A percentile compares a stretch with the other conserved stretches of the same genome.
phyloP scores from a whole-genome alignment of 1,140 invertebrate genomes.

The Caenorhabditis latens region DNA sequence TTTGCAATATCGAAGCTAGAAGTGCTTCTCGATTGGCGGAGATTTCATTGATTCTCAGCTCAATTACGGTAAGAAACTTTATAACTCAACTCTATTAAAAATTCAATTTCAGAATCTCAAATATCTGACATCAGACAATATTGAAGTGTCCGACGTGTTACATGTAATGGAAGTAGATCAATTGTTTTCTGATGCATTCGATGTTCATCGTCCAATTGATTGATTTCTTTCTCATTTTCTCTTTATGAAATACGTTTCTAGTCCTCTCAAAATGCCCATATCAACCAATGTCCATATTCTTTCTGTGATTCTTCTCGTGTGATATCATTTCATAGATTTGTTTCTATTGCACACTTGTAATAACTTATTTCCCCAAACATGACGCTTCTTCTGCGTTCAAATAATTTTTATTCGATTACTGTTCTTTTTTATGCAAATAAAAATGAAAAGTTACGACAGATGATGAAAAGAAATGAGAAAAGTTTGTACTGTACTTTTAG shows the following conservation, averaged over 20 bases:
- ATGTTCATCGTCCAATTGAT: constrained; percentile 26
- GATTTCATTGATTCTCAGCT: constrained; percentile 52
- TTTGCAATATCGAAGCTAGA: background rate
- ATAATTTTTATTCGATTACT: no score
- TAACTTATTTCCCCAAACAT: constrained; percentile 6
- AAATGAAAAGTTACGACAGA: no score
- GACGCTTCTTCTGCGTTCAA: no score
- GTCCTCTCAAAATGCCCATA: constrained; percentile 13
- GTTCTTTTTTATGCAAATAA: no score
- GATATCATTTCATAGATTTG: constrained; percentile 39
- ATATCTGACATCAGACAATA: constrained; percentile 48
- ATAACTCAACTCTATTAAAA: background rate
- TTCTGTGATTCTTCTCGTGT: constrained; percentile 41
- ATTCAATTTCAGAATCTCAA: constrained; percentile 45
- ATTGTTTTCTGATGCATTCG: constrained; percentile 10
- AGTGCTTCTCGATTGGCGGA: constrained; percentile 16
- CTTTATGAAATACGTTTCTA: background rate
- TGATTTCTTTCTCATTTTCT: background rate
- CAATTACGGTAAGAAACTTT: constrained; percentile 55
- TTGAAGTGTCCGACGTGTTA: constrained; percentile 34
- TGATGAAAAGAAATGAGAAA: no score
- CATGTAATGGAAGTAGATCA: constrained; percentile 50
- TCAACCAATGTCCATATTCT: constrained; percentile 20
- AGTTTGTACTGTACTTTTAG: no score
- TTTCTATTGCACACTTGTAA: constrained; percentile 26